Evolutionary conservation across 2,797 vertebrate genomes (phyloP).

Genomic region (Hypotaenidia okinawae): DNA sequence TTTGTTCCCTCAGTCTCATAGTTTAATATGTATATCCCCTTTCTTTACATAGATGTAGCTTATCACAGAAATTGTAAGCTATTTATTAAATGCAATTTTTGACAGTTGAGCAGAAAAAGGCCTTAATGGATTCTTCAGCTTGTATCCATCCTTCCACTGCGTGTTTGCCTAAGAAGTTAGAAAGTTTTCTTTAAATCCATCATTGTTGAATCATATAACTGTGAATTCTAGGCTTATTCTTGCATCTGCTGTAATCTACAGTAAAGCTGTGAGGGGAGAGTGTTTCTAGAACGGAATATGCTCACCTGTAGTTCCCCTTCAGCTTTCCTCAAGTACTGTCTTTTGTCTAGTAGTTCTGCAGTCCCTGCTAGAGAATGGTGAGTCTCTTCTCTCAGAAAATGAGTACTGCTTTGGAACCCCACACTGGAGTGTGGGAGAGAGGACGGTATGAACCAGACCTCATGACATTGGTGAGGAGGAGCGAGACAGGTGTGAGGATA

Average conservation of each 20-base stretch:
- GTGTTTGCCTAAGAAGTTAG: background rate
- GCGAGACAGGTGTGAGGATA: background rate
- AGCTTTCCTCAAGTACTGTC: background rate
- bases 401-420: background rate
- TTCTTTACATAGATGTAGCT: background rate
- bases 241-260: background rate
- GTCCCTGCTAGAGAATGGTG: background rate
- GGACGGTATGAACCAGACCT: background rate
- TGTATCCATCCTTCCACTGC: background rate
- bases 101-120: background rate
- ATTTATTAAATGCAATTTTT: background rate
- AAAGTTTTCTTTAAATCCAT: background rate
- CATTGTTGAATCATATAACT: background rate
- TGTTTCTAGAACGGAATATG: background rate
- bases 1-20: background rate
- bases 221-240: background rate
- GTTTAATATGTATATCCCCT: background rate
- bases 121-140: background rate
- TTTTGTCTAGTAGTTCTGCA: background rate
- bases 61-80: background rate
- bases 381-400: background rate
- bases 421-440: background rate
- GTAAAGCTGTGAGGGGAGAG: background rate
- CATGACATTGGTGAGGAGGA: background rate
- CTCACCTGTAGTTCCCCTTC: background rate